Base-by-base conservation (phyloP, 2,113 vertebrate genomes). In the Bubalus kerabau region DNA sequence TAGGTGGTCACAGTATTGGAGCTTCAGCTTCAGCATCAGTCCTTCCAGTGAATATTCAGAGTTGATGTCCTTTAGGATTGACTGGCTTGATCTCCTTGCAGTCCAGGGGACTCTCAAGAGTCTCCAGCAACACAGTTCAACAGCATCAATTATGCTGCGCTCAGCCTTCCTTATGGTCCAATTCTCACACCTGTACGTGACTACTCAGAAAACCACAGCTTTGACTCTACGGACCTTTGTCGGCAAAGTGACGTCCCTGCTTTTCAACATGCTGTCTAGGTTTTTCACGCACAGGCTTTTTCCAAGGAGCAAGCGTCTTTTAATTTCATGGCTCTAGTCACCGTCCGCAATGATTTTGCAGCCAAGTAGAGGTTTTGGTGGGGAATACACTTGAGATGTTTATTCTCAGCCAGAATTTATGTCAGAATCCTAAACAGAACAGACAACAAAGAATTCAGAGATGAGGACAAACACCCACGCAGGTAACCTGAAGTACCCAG, bases 171-270 rank as follows among this genome's bases (percentile, higher is more conserved):
- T 15, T 14, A 7, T 14, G 40, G 71, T 76, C 71, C 23, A 26
- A 0, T 7, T 76, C 71, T 76, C 71, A 76, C 71, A 43, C 12
- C 23, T 2, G 0, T 26, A 26, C 6, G 6, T 26, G 11, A 76
- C 36, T 43, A 14, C 36, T 43, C 23, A 12, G 23, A 76, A 76
- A 14, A 7, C 21, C 23, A 26, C 3, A 76, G 40, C 23, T 43
- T 43, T 26, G 71, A 26, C 40, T 14, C 7, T 14, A 26, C 2
- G 71, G 71, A 7, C 40, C 71, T 43, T 43, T 76, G 36, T 76
- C 23, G 2, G 40, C 71, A 43, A 43, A 76, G 23, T 4, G 23
- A 15, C 3, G 40, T 26, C 40, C 43, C 71, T 26, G 40, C 71
- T 76, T 76, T 7, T 43, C 23, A 43, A 2, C 15, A 76, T 8